These are phyloP conservation scores for Himalopsyche tibetana DNA, from an alignment of 2,888 invertebrate genomes.

Conservation along the genomic window DNA sequence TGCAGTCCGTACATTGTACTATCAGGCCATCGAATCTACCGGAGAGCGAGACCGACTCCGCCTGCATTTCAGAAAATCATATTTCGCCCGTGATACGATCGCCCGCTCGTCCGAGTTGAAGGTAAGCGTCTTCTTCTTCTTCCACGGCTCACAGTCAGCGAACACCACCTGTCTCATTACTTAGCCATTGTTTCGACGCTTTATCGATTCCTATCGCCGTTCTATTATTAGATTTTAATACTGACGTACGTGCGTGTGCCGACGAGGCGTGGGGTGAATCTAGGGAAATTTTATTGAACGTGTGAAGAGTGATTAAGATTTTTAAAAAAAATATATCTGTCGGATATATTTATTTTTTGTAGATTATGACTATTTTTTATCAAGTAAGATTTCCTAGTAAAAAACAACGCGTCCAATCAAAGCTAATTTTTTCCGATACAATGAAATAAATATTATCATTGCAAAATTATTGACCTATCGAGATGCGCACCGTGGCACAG, in stretches of 20 bases:
- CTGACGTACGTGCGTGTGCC: constrained; percentile 41
- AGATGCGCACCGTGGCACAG: too few species aligned
- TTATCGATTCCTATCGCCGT: constrained; percentile 62
- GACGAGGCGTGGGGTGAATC: background rate
- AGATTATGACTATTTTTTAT: too few species aligned
- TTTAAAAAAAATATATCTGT: too few species aligned
- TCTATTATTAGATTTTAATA: constrained; percentile 61
- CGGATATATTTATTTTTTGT: too few species aligned
- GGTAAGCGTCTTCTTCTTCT: constrained; percentile 24
- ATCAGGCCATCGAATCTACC: background rate
- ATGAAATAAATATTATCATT: too few species aligned
- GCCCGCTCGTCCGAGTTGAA: constrained; percentile 33
- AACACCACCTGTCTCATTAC: constrained; percentile 62
- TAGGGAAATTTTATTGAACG: background rate
- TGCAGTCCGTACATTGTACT: background rate
- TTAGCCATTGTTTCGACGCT: constrained; percentile 63
- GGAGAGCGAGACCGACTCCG: background rate
- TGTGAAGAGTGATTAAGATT: too few species aligned
- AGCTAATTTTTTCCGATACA: too few species aligned
- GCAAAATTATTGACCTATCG: too few species aligned
- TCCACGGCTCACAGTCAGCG: constrained; percentile 35
- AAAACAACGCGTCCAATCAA: too few species aligned
- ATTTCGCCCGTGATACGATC: constrained; percentile 56
- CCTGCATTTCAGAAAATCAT: constrained; percentile 45
- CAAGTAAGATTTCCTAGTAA: too few species aligned